Base-by-base conservation (phyloP, 35 echinoderm and acorn worm species). In the Anneissia japonica region DNA sequence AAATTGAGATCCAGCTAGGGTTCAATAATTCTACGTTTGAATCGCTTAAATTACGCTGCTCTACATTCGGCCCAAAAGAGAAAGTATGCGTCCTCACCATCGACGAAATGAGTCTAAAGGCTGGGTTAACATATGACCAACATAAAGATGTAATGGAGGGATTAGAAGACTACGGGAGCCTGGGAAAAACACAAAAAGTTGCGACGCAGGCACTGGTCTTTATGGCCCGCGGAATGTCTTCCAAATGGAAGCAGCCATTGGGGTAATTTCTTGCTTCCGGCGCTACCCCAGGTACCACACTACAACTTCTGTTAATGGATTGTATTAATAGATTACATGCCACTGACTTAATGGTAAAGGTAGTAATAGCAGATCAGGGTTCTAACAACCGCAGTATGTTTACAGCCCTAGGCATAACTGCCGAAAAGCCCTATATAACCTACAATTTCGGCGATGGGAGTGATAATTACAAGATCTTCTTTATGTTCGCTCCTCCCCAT, bases 1-100 rank as follows among this genome's bases (percentile, higher is more conserved):
- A 35, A 43, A 39, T 87, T 0, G 33, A 43, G 30, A 30, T 79
- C 19, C 3, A 79, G 19, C 85, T 74, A 26, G 73, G 74, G 16
- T 85, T 86, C 43, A 77, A 77, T 86, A n/a, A 86, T 11, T 38
- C 73, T 26, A 86, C 46, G 7, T 86, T 86, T 86, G 73, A 86
- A 36, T 75, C 75, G 26, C 40, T 76, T 33, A 37, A 38, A 31
- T n/a, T 1, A 75, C 73, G 75, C 16, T 72, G 34, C 29, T 21
- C 35, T n/a, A 41, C 11, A n/a, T 75, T 86, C 34, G 17, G 21
- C 26, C 72, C 36, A 86, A 78, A 5, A 78, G 76, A 78, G 12
- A 11, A 26, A 3, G 36, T 87, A 21, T 40, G 76, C 26, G 51
- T 64, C 26, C 51, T 64, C 9, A 64, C 19, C 6, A 26, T 86